Percentiles rank a stretch among this genome's conserved stretches.
Evolutionary conservation across 2,113 vertebrate species (phyloP).

Genomic region (Cyprinodon variegatus): DNA sequence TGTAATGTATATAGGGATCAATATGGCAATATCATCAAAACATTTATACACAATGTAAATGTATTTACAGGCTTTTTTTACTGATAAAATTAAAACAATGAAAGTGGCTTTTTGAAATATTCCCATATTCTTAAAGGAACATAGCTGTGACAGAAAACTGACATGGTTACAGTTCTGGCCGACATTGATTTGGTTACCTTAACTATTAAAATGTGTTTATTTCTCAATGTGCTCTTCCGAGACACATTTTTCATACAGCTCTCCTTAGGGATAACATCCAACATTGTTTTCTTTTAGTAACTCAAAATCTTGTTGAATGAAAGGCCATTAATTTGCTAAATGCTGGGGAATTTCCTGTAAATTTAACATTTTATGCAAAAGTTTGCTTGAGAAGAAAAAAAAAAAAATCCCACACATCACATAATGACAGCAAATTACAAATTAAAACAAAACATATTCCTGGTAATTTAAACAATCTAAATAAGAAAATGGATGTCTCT

Average conservation of each 20-base stretch:
- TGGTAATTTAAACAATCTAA: not conserved
- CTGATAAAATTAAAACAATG: slow-evolving; percentile 17
- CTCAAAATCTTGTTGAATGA: not conserved
- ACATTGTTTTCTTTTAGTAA: not conserved
- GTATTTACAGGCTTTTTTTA: slow-evolving; percentile 41
- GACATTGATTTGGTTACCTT: slow-evolving; percentile 6
- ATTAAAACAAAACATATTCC: not conserved
- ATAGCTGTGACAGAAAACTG: slow-evolving; percentile 8
- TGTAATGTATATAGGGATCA: not conserved
- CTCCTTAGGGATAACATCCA: not conserved
- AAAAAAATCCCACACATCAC: not conserved
- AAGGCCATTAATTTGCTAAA: not conserved
- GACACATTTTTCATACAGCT: not conserved
- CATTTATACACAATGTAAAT: slow-evolving; percentile 32
- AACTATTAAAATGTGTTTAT: not conserved
- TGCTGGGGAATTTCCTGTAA: not conserved
- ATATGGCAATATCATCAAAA: slow-evolving; percentile 40
- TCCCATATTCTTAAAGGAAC: not conserved
- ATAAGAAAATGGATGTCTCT: not conserved
- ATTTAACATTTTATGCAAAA: not conserved
- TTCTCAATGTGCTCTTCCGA: not conserved
- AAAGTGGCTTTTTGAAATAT: not conserved
- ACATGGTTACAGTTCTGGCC: not conserved
- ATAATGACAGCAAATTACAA: not conserved
- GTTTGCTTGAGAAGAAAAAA: not conserved